Base-by-base conservation (phyloP, 2,113 vertebrate genomes). In the Crotalus tigris region DNA sequence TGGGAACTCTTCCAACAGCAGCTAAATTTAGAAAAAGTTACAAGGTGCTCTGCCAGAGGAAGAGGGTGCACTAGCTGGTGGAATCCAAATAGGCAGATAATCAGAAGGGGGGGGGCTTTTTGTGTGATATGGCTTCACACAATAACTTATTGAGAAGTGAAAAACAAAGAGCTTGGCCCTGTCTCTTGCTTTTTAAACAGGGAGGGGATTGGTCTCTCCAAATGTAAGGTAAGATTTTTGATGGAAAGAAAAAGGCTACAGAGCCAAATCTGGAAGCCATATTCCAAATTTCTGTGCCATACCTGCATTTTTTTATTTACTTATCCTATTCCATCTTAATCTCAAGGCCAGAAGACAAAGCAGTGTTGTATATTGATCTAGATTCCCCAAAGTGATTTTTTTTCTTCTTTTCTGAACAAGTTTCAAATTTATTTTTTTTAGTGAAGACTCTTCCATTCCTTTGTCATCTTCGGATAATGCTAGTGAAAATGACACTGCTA, bases 1-100 rank as follows among this genome's bases (percentile, higher is more conserved):
- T 90, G 75, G 88, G 88, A 85, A 57, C 69, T 51, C 19, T 92
- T 92, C 54, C 44, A 90, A 88, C 44, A 85, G 39, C 88, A 92
- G 64, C 88, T 90, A 92, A 92, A 92, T 85, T 92, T 90, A 88
- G 64, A 92, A 85, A 92, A 69, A 59, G 64, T 55, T 90, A 51
- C 88, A 90, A 92, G 53, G 64, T 89, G 88, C 61, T 89, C 51
- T 64, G 33, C 33, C 53, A 8, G 51, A 75, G 7, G 61, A 75
- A 29, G 10, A 53, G 46, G 29, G 10, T 89, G n/a, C 46, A 46
- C 54, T 26, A 17, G 24, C 54, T 89, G 53, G 59, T 85, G 87
- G 53, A 81, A 89, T 85, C 61, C 64, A 89, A 85, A 89, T 49
- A 10, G 53, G 53, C 64, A 92, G 87, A 89, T 85, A 89, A 89